Evolutionary conservation across 2,888 invertebrate species (phyloP).

Genomic region (Sphaerolaimus hirsutus): DNA sequence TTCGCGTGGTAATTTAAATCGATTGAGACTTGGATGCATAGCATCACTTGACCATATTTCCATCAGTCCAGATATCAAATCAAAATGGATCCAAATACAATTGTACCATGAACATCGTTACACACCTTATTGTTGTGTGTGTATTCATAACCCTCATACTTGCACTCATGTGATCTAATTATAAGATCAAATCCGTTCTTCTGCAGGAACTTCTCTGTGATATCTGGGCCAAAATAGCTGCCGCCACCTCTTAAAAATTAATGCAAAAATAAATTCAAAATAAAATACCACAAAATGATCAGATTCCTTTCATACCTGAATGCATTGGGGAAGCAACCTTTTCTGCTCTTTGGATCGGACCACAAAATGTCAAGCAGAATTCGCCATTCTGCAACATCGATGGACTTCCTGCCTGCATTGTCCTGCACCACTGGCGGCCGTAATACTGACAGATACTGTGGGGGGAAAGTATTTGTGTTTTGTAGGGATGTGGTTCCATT

Average conservation of each 20-base stretch:
- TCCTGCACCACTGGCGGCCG: constrained; percentile 50
- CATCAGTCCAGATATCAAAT: background rate
- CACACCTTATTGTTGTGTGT: constrained; percentile 52
- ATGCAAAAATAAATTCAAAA: too few relatives aligned
- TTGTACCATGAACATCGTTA: too few relatives aligned
- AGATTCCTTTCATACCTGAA: background rate
- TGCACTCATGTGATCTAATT: constrained; percentile 73
- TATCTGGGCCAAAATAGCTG: constrained; percentile 71
- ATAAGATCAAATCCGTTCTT: constrained; percentile 51
- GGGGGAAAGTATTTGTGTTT: background rate
- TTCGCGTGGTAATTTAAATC: too few relatives aligned
- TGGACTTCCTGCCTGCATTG: constrained; percentile 10
- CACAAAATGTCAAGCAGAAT: constrained; percentile 80
- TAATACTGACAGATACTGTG: constrained; percentile 57
- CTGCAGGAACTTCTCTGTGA: constrained; percentile 50
- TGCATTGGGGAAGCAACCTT: background rate
- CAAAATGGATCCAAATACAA: too few relatives aligned
- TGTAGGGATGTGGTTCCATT: too few relatives aligned
- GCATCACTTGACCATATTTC: too few relatives aligned
- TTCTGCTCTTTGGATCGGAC: constrained; percentile 86
- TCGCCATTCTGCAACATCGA: constrained; percentile 63
- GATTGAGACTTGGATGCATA: too few relatives aligned
- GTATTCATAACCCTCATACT: constrained; percentile 67
- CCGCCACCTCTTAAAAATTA: constrained; percentile 54
- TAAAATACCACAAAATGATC: too few relatives aligned